Evolutionary conservation across 2,797 vertebrate species (phyloP), one percentile per base, ranked within the genome.

Genomic region (Prunella strophiata): DNA sequence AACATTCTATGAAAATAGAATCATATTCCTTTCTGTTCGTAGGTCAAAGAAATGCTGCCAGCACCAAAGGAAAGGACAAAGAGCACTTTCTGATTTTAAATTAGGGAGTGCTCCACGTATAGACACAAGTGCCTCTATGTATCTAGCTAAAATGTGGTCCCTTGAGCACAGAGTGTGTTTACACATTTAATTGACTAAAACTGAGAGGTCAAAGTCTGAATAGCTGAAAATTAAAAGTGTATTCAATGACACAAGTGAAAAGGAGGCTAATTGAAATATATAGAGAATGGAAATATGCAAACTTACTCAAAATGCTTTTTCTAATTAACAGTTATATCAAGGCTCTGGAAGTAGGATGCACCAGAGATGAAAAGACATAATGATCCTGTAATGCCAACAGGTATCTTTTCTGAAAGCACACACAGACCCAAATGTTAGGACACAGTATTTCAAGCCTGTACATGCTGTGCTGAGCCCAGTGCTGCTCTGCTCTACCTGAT

Each of bases 1-100:
- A 94, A 97, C 74, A n/a, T 93, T 96, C 59, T 71, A 77, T 68
- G 74, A 96, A 93, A 94, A 90, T 43, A 90, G 70, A 94, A 94
- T 50, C 67, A 17, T 71, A 86, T 79, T 90, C 67, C 38, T 90
- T 90, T 90, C 88, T 93, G 21, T 63, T 93, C 9, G 0, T 29
- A 88, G 77, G 95, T 88, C 83, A 94, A 58, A 77, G 61, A 94
- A 92, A 74, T 0, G 0, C 38, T 68, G 45, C 30, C 21, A 67
- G 71, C 67, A 30, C 21, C 30, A 81, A 70, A 75, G 89, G 25
- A 93, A 83, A 86, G 79, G 67, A 88, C 47, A 70, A 91, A 95
- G 80, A 91, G 20, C 47, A 88, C 18, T 48, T 88, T 76, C 34
- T 8, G 16, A 47, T 86, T 82, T 91, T 71, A 81, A 93, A 88